A percentile compares a stretch with the other conserved stretches of the same genome.
phyloP scores from a whole-genome alignment of 2,113 vertebrate genomes.

The Nanger granti region DNA sequence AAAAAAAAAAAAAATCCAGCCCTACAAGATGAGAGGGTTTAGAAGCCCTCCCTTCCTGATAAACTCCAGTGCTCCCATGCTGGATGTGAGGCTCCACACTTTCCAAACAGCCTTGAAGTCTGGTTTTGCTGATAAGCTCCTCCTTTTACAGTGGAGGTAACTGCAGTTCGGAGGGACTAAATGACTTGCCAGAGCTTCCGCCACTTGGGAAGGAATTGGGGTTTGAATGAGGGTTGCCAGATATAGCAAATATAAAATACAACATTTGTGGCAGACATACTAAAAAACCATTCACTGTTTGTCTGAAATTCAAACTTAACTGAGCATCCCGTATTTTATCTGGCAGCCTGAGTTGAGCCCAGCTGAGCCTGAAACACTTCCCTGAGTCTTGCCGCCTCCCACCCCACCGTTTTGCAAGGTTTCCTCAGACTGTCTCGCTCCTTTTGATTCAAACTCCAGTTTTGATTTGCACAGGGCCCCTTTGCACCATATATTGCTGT shows the following conservation, averaged over 20 bases:
- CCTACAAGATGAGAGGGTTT: background rate
- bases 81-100: fast-evolving
- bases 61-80: fast-evolving
- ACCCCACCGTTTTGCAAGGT: background rate
- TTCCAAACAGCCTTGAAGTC: background rate
- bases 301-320: background rate
- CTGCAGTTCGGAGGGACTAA: background rate
- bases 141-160: background rate
- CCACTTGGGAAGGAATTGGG: too few species aligned
- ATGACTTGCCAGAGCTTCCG: background rate
- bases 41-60: too few species aligned
- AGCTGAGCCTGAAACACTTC: background rate
- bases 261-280: background rate
- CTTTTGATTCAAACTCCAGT: too few species aligned
- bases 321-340: background rate
- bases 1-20: background rate
- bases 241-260: background rate
- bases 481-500: fast-evolving
- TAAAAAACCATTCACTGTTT: background rate
- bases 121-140: background rate
- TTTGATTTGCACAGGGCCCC: background rate
- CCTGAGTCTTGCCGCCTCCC: fast-evolving
- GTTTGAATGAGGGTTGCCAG: background rate
- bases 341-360: background rate
- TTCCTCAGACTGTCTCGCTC: background rate